Base-by-base conservation (phyloP, 1,140 invertebrate species). In the Aradophagus sp. region DNA sequence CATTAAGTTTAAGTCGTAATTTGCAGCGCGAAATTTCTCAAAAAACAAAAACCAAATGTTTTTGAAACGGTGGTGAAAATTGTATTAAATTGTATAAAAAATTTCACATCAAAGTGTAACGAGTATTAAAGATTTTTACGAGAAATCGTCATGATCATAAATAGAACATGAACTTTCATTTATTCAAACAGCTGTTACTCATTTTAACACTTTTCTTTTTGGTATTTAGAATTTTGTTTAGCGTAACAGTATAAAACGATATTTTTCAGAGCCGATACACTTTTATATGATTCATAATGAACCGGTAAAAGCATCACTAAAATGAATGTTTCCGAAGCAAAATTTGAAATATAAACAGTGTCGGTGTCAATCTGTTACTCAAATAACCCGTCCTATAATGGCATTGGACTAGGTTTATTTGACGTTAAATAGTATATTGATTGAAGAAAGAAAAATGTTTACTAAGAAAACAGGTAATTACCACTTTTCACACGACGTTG, bases 101-200 rank as follows among this genome's bases (percentile, higher is more conserved):
- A n/a, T n/a, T n/a, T n/a, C n/a, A n/a, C n/a, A n/a, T n/a, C n/a
- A n/a, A n/a, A n/a, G n/a, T n/a, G n/a, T n/a, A n/a, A n/a, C n/a
- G n/a, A n/a, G n/a, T n/a, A n/a, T n/a, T n/a, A n/a, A n/a, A n/a
- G 8, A 23, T 23, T 23, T 42, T 50, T 42, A 13, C 29, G 17
- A 26, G 8, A 41, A 42, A 35, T 50, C 29, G 29, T 17, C 20
- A 4, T 14, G 27, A 27, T 47, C 34, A 48, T 65, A 65, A 65
- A 65, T 55, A 41, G 42, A 65, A 55, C 41, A 55, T 48, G 48
- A 55, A 65, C 61, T 65, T 65, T 65, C 61, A 27, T 65, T 62
- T 62, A 52, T 62, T 52, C 58, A 17, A 50, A 50, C 27, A 27
- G 13, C 17, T 27, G 14, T 39, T 14, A 39, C 32, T 47, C 14